phyloP scores from a whole-genome alignment of 2,113 vertebrate species.

The Scomber scombrus region DNA sequence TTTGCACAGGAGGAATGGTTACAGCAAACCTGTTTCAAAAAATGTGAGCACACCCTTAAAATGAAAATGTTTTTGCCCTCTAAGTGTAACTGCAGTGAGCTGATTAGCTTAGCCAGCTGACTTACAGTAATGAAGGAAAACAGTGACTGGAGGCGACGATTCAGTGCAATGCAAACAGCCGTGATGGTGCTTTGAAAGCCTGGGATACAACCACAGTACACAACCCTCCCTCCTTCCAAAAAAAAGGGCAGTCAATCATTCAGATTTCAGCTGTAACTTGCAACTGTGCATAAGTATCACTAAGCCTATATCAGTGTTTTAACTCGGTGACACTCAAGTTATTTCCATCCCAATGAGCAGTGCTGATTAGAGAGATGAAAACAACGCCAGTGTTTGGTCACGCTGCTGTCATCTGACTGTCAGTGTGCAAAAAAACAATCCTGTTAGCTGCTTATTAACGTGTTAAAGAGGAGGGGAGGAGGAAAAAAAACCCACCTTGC shows the following conservation, averaged over 20 bases:
- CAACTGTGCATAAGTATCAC: neutral
- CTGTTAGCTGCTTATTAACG: neutral
- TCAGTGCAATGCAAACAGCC: slow-evolving; percentile 72
- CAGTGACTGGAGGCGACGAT: slow-evolving; percentile 51
- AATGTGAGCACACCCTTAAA: neutral
- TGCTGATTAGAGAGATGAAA: neutral
- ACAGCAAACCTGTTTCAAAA: too few species aligned
- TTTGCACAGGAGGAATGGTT: too few species aligned
- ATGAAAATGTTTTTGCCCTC: neutral
- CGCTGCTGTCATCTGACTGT: slow-evolving; percentile 64
- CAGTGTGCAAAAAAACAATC: neutral
- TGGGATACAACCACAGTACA: neutral
- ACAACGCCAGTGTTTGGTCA: slow-evolving; percentile 47
- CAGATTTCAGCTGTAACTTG: neutral
- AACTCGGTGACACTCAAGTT: neutral
- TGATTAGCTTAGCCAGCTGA: slow-evolving; percentile 2
- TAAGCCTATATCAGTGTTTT: neutral
- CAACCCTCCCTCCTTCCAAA: neutral
- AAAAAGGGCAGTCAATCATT: neutral
- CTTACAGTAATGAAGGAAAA: neutral
- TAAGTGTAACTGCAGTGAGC: slow-evolving; percentile 8
- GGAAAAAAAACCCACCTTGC: slow-evolving; percentile 89
- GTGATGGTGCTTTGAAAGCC: neutral
- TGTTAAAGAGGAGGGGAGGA: neutral
- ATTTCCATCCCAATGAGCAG: neutral